These are phyloP conservation scores for Pasiphila rectangulata DNA, from an alignment of 2,888 invertebrate species.

Conservation along the genomic window DNA sequence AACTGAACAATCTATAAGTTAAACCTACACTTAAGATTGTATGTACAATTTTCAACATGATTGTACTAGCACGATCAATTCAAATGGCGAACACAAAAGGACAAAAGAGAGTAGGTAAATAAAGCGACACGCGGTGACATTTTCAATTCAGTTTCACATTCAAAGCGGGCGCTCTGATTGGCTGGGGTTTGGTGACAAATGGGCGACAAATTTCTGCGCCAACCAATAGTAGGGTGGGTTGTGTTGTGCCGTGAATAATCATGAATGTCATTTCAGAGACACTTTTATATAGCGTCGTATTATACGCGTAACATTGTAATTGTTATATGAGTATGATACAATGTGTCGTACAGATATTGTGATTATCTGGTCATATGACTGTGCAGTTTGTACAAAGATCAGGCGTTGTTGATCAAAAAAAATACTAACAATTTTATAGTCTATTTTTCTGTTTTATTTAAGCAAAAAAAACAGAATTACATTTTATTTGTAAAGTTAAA, in stretches of 20 bases:
- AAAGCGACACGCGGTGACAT: slow-evolving; percentile 62
- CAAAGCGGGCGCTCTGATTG: slow-evolving; percentile 55
- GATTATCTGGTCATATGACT: slow-evolving; percentile 9
- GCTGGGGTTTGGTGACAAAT: slow-evolving; percentile 75
- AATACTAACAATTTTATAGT: too few species aligned
- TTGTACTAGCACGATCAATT: slow-evolving; percentile 29
- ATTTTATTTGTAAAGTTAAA: too few species aligned
- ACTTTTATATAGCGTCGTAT: slow-evolving; percentile 19
- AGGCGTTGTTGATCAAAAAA: too few species aligned
- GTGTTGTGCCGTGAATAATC: slow-evolving; percentile 48
- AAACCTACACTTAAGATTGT: neutral
- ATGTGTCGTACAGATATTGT: slow-evolving; percentile 12
- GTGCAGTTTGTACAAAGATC: slow-evolving; percentile 11
- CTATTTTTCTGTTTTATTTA: too few species aligned
- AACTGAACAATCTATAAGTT: neutral
- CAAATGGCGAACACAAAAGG: slow-evolving; percentile 35
- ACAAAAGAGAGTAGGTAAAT: slow-evolving; percentile 49
- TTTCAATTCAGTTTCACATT: slow-evolving; percentile 63
- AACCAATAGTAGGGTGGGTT: slow-evolving; percentile 59
- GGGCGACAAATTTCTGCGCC: slow-evolving; percentile 64
- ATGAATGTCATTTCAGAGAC: slow-evolving; percentile 41
- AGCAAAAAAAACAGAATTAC: too few species aligned
- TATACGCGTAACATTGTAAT: slow-evolving; percentile 13
- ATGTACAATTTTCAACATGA: slow-evolving; percentile 27
- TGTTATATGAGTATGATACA: slow-evolving; percentile 9